These are phyloP conservation scores for Tachina lurida DNA, from an alignment of 2,888 invertebrate genomes.

Conservation along the genomic window DNA sequence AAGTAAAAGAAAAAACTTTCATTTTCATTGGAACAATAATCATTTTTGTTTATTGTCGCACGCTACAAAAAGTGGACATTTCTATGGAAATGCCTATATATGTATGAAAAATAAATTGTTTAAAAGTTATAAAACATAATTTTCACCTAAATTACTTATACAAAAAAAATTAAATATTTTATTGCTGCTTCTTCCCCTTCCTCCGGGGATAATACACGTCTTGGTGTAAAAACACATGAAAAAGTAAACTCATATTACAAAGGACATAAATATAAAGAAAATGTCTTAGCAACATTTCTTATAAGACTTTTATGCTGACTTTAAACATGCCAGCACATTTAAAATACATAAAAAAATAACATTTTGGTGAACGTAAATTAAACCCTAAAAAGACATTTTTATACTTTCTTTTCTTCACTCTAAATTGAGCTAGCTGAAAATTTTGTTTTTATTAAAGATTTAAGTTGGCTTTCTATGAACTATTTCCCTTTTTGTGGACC, in stretches of 20 bases:
- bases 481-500: neutral
- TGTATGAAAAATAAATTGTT: neutral
- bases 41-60: no score
- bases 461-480: slow-evolving; percentile 12
- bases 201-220: no score
- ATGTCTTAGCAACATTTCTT: neutral
- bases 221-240: slow-evolving; percentile 12
- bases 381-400: slow-evolving; percentile 25
- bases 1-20: no score
- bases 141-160: neutral
- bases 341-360: slow-evolving; percentile 38
- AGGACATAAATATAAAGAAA: neutral
- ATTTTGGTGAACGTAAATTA: slow-evolving; percentile 46
- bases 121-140: neutral
- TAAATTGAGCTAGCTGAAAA: neutral
- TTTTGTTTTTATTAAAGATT: neutral
- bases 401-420: neutral
- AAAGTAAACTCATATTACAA: slow-evolving; percentile 15
- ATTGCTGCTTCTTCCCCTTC: neutral
- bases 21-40: no score
- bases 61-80: no score
- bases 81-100: no score
- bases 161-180: neutral
- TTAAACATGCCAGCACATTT: slow-evolving; percentile 2
- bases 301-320: neutral